Percentiles rank a stretch among this genome's conserved stretches.
Conservation (phyloP, 2,113 vertebrate genomes). For the Ceyx melanurus region DNA sequence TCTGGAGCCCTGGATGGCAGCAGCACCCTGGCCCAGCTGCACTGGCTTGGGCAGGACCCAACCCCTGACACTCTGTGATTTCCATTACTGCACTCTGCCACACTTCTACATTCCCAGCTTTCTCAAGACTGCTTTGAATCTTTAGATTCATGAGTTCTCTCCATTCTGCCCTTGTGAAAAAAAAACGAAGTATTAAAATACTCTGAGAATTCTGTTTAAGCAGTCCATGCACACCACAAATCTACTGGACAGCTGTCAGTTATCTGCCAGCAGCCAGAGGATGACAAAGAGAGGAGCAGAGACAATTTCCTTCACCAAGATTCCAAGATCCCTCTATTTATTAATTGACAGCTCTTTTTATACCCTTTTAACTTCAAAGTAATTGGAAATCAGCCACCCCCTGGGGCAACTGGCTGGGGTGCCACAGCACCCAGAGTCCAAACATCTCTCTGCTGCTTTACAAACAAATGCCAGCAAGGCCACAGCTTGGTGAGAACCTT, state of each 20-base stretch:
- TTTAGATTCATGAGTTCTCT: background rate
- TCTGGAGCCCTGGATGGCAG: background rate
- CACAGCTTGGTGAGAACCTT: no score
- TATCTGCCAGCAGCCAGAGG: no score
- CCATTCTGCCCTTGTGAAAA: background rate
- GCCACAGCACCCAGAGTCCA: no score
- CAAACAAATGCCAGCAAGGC: no score
- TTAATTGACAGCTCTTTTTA: no score
- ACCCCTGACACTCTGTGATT: background rate
- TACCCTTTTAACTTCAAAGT: no score
- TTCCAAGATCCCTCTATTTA: no score
- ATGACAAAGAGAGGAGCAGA: no score
- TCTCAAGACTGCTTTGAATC: background rate
- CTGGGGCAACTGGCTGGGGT: no score
- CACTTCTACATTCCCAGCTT: background rate
- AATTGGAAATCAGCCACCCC: no score
- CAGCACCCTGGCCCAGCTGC: accelerated
- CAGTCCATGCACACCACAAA: background rate
- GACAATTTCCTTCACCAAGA: no score
- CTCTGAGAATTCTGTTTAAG: background rate
- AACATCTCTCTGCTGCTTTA: no score
- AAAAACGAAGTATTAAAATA: background rate
- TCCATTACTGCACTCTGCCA: background rate
- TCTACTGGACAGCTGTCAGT: background rate
- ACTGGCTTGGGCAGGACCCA: background rate